These are phyloP conservation scores for Athene cunicularia DNA, from an alignment of 2,113 vertebrate genomes.

Conservation along the genomic window DNA sequence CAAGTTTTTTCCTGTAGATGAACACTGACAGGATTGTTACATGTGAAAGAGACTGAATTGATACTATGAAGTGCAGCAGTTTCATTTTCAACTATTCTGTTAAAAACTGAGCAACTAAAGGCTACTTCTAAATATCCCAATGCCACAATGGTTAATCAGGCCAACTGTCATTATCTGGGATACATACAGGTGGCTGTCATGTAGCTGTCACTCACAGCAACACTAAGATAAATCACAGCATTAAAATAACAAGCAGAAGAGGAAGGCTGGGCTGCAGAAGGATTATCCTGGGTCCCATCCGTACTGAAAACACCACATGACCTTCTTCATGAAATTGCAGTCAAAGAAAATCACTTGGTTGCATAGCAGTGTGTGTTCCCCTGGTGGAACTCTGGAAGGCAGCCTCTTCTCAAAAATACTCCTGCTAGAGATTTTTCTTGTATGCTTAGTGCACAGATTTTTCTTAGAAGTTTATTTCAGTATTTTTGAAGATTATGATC, in stretches of 20 bases:
- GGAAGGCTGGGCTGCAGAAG: background rate
- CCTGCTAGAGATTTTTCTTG: background rate
- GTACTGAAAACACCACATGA: background rate
- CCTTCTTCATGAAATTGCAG: background rate
- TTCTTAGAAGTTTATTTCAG: background rate
- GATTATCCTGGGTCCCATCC: background rate
- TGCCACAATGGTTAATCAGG: background rate
- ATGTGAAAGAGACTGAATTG: rapidly evolving
- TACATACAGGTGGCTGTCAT: background rate
- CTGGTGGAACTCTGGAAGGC: background rate
- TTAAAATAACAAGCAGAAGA: conserved; percentile 13
- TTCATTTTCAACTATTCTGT: background rate
- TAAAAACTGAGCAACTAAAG: background rate
- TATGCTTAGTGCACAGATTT: background rate
- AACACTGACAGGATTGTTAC: background rate
- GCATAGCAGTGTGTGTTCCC: rapidly evolving
- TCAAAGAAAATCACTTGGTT: background rate
- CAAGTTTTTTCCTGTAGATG: background rate
- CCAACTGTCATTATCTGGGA: rapidly evolving
- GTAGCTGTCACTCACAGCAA: background rate
- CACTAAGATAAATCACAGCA: background rate
- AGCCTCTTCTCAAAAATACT: background rate
- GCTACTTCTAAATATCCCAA: background rate
- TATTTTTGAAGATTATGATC: background rate
- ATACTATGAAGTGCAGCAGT: background rate